Evolutionary conservation across 2,888 invertebrate genomes (phyloP), one percentile per base, ranked within the genome.

Genomic region (Dioctria linearis): DNA sequence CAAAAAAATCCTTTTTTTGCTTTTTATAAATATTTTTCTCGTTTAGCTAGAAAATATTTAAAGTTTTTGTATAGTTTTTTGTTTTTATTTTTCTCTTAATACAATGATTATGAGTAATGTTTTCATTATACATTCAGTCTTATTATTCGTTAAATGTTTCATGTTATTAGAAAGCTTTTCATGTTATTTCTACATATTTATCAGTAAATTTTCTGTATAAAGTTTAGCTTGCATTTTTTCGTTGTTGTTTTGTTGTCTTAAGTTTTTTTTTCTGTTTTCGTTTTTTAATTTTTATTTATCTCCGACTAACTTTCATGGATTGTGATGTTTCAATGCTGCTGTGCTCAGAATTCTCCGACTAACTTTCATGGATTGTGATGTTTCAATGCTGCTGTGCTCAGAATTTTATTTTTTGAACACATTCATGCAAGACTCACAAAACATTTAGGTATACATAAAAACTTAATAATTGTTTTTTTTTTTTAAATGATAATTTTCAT

Each of bases 171-270:
- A 54, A 71, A 71, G 71, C 71, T 71, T 25, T 25, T 51, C 51
- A 54, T 54, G 54, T 71, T 25, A 75, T 75, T 4, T 11, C 6
- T n/a, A 54, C 43, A 69, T 37, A 25, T 43, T 63, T 40, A 40
- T 42, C 42, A 42, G 46, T 6, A 59, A 59, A 39, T 25, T 79
- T 61, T 78, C 25, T 65, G 67, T 73, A 49, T 75, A 79, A 79
- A 81, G 79, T 69, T 79, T 39, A 81, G 81, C 76, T 81, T 81
- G 79, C 78, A 81, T 81, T 81, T 80, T 46, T 25, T 25, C 25
- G 25, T 25, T 69, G 57, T 81, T 43, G 46, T 49, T 25, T 59
- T 78, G 63, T 51, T 78, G 61, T 78, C 11, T 57, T 75, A 59
- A 71, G 42, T 75, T 59, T 57, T 75, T 9, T 75, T 63, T 76